Evolutionary conservation across 2,888 invertebrate genomes (phyloP), one percentile per base, ranked within the genome.

Genomic region (Saturnia pavonia): DNA sequence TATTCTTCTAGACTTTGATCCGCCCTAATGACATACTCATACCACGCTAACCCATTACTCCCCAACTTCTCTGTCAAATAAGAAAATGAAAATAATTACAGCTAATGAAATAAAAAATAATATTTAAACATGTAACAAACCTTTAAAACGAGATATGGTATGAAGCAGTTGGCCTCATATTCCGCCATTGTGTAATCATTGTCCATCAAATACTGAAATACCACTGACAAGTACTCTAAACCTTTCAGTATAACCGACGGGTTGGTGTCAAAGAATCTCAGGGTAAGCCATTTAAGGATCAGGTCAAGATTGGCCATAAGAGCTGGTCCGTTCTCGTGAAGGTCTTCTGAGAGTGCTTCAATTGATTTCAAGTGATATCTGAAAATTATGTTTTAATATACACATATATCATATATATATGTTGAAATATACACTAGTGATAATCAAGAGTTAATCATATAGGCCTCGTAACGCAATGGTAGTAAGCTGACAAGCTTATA

Each of bases 251-350:
- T 95, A 54, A 99, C 99, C 22, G 99, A 98, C 14, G 99, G 99
- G 94, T 99, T 99, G 40, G 99, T 99, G 92, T 99, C 99, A 84
- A 99, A 99, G 94, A 99, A 99, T 73, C 99, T 95, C 67, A 99
- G 92, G 0, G 99, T 99, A 79, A 99, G 89, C 99, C 99, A 99
- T 88, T 99, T 99, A 67, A 99, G 95, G 71, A 99, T 97, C 74
- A 99, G 94, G 94, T 99, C 99, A 74, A 99, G 94, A 93, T 99
- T 99, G 27, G 97, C 96, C 77, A 98, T 96, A 63, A 99, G 95
- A 0, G 98, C 97, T 79, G 96, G 95, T 60, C 96, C 95, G 80
- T 97, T 97, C n/a, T 95, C 95, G 6, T 96, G 95, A 69, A 98
- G 89, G 88, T 98, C 98, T 91, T 98, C 98, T 69, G 95, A 96